Conservation (phyloP, 2,113 vertebrate genomes). For the Sorex fumeus region DNA sequence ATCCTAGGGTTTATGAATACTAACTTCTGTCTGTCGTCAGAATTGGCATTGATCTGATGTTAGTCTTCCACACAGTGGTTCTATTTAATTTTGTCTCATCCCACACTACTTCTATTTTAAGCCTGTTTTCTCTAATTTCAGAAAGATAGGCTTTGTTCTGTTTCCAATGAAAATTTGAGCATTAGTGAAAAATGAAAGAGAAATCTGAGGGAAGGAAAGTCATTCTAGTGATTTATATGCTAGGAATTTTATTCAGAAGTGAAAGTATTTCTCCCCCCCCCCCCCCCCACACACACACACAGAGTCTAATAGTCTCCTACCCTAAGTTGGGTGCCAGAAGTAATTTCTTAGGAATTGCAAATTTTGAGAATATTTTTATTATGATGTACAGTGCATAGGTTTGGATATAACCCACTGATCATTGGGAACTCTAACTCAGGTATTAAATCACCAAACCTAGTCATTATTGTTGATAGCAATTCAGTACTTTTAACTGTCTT, state of each 20-base stretch:
- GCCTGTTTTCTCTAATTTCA: conserved; percentile 70
- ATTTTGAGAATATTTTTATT: conserved; percentile 52
- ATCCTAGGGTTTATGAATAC: conserved; percentile 29
- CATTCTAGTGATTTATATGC: conserved; percentile 48
- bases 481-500: conserved; percentile 8
- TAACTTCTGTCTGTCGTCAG: conserved; percentile 4
- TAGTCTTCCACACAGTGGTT: conserved; percentile 46
- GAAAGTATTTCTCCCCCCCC: conserved; percentile 34
- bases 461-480: not conserved
- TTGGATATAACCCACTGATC: not conserved
- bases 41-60: not conserved
- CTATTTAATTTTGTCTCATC: conserved; percentile 55
- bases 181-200: conserved; percentile 62
- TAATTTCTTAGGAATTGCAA: not conserved
- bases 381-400: not conserved
- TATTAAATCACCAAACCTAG: not conserved
- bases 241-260: conserved; percentile 17
- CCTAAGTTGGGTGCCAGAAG: not conserved
- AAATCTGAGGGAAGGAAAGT: not conserved
- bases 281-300: too few species aligned
- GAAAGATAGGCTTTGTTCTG: conserved; percentile 70
- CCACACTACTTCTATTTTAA: conserved; percentile 61
- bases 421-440: not conserved
- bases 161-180: conserved; percentile 47
- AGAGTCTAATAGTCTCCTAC: not conserved